phyloP scores from a whole-genome alignment of 2,888 invertebrate species.

The Dryobotodes eremita region DNA sequence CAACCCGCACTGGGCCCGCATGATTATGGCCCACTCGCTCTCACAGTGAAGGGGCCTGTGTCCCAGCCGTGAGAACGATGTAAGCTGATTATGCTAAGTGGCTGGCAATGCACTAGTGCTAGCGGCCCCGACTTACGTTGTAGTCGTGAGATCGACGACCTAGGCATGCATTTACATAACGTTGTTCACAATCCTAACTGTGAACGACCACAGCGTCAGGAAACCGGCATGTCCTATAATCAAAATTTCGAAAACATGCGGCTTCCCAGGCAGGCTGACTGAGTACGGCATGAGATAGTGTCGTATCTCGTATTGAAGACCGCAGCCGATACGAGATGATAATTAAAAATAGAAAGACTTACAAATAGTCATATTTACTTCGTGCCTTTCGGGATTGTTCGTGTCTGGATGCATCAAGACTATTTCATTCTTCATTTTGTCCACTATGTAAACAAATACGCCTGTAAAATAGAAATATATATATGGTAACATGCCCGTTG shows the following conservation, averaged over 20 bases:
- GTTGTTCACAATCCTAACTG: background rate
- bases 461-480: constrained; percentile 77
- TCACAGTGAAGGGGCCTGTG: background rate
- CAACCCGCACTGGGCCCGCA: background rate
- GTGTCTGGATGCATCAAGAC: constrained; percentile 88
- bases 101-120: background rate
- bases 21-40: background rate
- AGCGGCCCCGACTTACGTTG: background rate
- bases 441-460: constrained; percentile 90
- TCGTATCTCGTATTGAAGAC: background rate
- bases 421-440: constrained; percentile 89
- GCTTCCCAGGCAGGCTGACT: background rate
- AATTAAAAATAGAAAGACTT: constrained; percentile 55
- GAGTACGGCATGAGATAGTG: background rate
- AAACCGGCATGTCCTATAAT: background rate
- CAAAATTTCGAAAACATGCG: background rate
- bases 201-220: background rate
- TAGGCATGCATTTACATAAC: background rate
- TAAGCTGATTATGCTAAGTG: no score
- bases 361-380: constrained; percentile 91
- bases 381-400: constrained; percentile 85
- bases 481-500: background rate
- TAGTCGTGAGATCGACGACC: background rate
- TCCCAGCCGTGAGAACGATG: background rate
- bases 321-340: background rate